A percentile compares a stretch with the other conserved stretches of the same genome.
Conservation (phyloP, 2,797 vertebrate genomes). For the Phataginus tetradactyla region DNA sequence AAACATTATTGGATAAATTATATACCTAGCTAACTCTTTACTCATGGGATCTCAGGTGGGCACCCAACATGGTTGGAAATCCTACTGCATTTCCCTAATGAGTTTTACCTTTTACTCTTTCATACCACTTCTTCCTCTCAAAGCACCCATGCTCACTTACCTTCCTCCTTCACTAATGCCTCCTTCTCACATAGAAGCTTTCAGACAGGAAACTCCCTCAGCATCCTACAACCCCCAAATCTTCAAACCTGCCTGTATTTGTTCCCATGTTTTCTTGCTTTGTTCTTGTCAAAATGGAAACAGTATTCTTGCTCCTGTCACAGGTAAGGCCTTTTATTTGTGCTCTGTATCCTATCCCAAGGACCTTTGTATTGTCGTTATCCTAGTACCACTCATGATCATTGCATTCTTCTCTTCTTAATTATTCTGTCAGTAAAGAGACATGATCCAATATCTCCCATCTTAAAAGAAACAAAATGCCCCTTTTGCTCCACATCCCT, state of each 20-base stretch:
- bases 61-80: background rate
- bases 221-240: background rate
- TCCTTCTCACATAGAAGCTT: background rate
- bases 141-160: background rate
- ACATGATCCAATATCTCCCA: background rate
- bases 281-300: background rate
- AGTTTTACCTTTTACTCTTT: conserved; percentile 37
- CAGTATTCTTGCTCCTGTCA: background rate
- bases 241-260: background rate
- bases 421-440: background rate
- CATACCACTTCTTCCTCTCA: background rate
- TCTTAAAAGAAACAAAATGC: conserved; percentile 2
- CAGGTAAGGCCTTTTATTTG: background rate
- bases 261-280: background rate
- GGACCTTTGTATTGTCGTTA: background rate
- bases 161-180: background rate
- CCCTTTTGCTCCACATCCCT: background rate
- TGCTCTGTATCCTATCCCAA: background rate
- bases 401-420: background rate
- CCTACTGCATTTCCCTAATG: background rate
- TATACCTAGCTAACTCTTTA: background rate
- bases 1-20: background rate
- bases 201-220: background rate
- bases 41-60: background rate
- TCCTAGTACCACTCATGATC: background rate